Evolutionary conservation across 2,797 vertebrate species (phyloP).

Genomic region (Chromobotia macracanthus): DNA sequence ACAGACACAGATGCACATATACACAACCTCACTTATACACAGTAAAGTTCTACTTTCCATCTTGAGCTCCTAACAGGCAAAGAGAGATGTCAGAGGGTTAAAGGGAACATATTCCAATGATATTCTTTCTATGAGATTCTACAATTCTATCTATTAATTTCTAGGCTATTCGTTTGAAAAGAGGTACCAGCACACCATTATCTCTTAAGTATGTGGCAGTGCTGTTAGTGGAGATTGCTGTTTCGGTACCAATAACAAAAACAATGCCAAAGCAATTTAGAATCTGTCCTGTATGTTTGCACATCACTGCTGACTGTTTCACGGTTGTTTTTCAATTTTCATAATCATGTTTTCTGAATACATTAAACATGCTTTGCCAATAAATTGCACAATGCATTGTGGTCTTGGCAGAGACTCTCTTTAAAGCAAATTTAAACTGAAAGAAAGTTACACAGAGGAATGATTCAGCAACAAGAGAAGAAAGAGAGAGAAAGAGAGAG

Average conservation of each 20-base stretch:
- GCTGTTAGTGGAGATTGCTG: neutral
- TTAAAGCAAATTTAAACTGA: slow-evolving; percentile 24
- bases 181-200: neutral
- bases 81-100: neutral
- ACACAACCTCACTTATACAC: neutral
- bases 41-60: neutral
- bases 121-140: too few relatives aligned
- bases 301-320: slow-evolving; percentile 25
- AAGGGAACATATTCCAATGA: too few relatives aligned
- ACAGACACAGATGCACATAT: neutral
- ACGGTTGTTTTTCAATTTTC: slow-evolving; percentile 27
- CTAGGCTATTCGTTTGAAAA: neutral
- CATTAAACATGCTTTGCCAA: slow-evolving; percentile 2
- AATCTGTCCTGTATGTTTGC: slow-evolving; percentile 7
- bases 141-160: too few relatives aligned
- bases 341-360: slow-evolving; percentile 9
- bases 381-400: slow-evolving; percentile 8
- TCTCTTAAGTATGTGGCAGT: neutral
- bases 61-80: neutral
- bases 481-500: slow-evolving; percentile 5
- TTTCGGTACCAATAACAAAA: slow-evolving; percentile 3
- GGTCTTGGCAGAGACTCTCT: slow-evolving; percentile 26
- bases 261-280: neutral
- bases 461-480: slow-evolving; percentile 29
- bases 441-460: slow-evolving; percentile 21